These are phyloP conservation scores for Alviniconcha strummeri DNA, from an alignment of 2,888 invertebrate genomes.

Conservation along the genomic window DNA sequence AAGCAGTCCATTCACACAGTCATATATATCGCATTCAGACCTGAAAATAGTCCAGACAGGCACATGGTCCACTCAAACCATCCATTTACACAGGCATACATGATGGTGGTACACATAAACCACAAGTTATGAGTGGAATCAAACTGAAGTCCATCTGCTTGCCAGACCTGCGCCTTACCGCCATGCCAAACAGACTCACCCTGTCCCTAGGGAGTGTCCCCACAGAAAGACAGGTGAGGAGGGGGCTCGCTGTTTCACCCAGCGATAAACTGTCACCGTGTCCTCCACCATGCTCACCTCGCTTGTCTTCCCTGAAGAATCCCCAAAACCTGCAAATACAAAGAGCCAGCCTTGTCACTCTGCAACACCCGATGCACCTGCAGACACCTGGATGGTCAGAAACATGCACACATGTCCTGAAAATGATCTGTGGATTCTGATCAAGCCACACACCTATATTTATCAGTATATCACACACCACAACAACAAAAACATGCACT, in stretches of 20 bases:
- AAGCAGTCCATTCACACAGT: too few species aligned
- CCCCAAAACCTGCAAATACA: slow-evolving; percentile 20
- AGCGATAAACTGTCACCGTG: slow-evolving; percentile 9
- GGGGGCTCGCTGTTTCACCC: slow-evolving; percentile 14
- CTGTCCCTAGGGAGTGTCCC: slow-evolving; percentile 29
- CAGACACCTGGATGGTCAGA: too few species aligned
- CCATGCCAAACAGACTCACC: neutral
- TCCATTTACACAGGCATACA: too few species aligned
- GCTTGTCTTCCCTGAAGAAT: slow-evolving; percentile 19
- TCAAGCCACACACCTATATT: neutral
- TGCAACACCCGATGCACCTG: neutral
- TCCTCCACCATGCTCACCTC: slow-evolving; percentile 26
- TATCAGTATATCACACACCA: neutral
- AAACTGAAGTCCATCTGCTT: too few species aligned
- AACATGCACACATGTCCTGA: too few species aligned
- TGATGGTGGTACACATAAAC: too few species aligned
- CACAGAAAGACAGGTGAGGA: slow-evolving; percentile 23
- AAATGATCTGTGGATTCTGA: too few species aligned
- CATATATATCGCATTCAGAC: too few species aligned
- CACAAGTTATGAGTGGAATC: too few species aligned
- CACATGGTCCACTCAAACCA: too few species aligned
- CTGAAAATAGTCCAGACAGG: too few species aligned
- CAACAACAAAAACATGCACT: neutral
- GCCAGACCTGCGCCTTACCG: too few species aligned
- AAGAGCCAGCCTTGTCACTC: neutral